Evolutionary conservation across 2,888 invertebrate species (phyloP), one percentile per base, ranked within the genome.

Genomic region (Heliconius ethilla): DNA sequence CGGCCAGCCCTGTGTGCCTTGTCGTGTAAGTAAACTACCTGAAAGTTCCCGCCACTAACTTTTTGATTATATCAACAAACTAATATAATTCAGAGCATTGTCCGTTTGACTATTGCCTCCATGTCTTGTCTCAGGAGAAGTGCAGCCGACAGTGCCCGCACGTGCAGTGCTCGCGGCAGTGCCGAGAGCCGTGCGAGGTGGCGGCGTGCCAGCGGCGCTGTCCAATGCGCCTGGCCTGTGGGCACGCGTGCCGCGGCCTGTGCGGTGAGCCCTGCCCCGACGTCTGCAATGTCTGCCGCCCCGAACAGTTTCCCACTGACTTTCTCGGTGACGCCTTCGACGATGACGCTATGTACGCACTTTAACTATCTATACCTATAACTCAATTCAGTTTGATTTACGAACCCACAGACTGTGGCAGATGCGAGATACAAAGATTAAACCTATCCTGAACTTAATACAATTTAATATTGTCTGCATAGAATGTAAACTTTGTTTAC

Each of bases 241-340:
- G 91, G 0, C 96, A 97, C 89, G 85, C 86, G n/a, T 96, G 97
- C 89, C 93, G 96, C 85, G 96, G 97, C 22, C 94, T 96, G 75
- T 97, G 97, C 90, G 96, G 96, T n/a, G 97, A 97, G 87, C 93
- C 92, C 15, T 97, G 97, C 87, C 96, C 96, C 25, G 87, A 87
- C 55, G 84, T 95, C 75, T 97, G 97, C 89, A 88, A 92, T 40
- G 72, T 86, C 25, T 97, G 97, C 89, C 83, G 95, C 79, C 90
- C 92, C n/a, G 94, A 94, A 13, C 83, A 89, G 80, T 92, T 95
- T 85, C 93, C 93, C 62, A 87, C 83, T 0, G 91, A 89, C 84
- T 90, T 92, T 85, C 84, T 90, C 65, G 92, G 90, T 25, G 89
- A 92, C 78, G 83, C 84, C 7, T 88, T 86, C 79, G 95, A 95